These are phyloP conservation scores for Pempheris klunzingeri DNA, from an alignment of 2,797 vertebrate species.

Conservation along the genomic window DNA sequence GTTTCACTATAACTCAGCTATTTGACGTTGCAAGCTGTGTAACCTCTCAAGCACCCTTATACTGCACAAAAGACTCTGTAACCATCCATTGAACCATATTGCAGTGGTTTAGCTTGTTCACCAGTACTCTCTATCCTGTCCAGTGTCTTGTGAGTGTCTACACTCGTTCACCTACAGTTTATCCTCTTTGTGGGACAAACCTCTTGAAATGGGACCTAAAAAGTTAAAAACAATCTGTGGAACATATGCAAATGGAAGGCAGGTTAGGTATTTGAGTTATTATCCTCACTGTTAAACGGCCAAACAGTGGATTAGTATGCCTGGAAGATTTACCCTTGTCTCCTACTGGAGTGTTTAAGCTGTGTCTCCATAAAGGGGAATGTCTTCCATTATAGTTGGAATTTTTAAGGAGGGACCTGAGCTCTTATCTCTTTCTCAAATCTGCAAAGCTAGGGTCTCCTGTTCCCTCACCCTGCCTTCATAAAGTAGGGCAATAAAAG, in stretches of 20 bases:
- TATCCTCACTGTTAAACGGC: constrained; percentile 52
- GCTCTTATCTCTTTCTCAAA: constrained; percentile 73
- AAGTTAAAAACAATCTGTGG: constrained; percentile 37
- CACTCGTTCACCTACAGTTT: too few relatives aligned
- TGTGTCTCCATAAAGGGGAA: constrained; percentile 64
- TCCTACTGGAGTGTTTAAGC: constrained; percentile 47
- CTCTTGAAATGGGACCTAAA: constrained; percentile 38
- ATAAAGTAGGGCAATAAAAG: constrained; percentile 83
- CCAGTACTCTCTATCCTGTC: too few relatives aligned
- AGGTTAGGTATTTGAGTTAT: constrained; percentile 47
- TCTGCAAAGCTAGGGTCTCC: constrained; percentile 77
- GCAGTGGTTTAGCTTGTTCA: too few relatives aligned
- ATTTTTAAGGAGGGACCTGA: constrained; percentile 74
- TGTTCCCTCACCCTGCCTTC: constrained; percentile 72
- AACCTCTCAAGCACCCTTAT: constrained; percentile 17
- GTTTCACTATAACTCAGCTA: constrained; percentile 32
- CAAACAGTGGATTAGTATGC: constrained; percentile 64
- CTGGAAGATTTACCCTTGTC: constrained; percentile 66
- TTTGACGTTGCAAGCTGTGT: constrained; percentile 38
- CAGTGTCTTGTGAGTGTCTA: too few relatives aligned
- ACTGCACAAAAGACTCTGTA: too few relatives aligned
- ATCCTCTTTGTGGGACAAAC: constrained; percentile 22
- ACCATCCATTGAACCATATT: too few relatives aligned
- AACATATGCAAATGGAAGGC: constrained; percentile 31
- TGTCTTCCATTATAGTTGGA: constrained; percentile 77